Percentiles rank a stretch among this genome's conserved stretches.
Evolutionary conservation across 2,113 vertebrate genomes (phyloP).

Genomic region (Antennarius striatus): DNA sequence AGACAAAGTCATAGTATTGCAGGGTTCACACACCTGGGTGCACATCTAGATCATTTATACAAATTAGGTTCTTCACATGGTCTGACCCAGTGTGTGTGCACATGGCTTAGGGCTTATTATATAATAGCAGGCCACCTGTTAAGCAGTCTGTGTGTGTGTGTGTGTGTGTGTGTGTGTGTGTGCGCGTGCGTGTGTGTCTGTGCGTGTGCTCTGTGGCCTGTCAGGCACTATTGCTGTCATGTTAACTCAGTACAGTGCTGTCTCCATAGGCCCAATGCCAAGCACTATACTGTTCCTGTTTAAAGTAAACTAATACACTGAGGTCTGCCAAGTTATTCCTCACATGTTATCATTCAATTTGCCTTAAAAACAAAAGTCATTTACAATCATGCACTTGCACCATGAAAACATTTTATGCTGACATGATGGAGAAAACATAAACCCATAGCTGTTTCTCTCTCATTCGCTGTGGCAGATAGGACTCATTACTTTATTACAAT

Average conservation of each 20-base stretch:
- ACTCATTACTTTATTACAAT: background rate
- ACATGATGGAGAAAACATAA: background rate
- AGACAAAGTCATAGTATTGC: conserved; percentile 2
- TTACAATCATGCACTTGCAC: conserved; percentile 19
- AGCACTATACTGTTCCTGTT: conserved; percentile 22
- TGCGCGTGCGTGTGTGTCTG: background rate
- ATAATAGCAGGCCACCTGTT: too few species aligned
- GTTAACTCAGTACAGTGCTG: conserved; percentile 39
- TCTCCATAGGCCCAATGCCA: conserved; percentile 46
- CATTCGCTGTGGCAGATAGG: background rate
- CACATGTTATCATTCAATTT: conserved; percentile 47
- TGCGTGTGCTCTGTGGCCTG: conserved; percentile 21
- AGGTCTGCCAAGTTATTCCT: conserved; percentile 24
- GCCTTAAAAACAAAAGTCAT: conserved; percentile 26
- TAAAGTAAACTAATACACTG: conserved; percentile 44
- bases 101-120: background rate
- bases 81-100: too few species aligned
- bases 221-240: conserved; percentile 43
- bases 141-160: background rate
- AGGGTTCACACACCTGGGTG: background rate
- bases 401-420: background rate
- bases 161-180: conserved; percentile 9
- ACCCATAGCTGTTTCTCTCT: background rate
- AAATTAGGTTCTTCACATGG: too few species aligned
- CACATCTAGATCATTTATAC: conserved; percentile 20